phyloP scores from a whole-genome alignment of 1,140 invertebrate genomes.

The Tetraneura akinire region DNA sequence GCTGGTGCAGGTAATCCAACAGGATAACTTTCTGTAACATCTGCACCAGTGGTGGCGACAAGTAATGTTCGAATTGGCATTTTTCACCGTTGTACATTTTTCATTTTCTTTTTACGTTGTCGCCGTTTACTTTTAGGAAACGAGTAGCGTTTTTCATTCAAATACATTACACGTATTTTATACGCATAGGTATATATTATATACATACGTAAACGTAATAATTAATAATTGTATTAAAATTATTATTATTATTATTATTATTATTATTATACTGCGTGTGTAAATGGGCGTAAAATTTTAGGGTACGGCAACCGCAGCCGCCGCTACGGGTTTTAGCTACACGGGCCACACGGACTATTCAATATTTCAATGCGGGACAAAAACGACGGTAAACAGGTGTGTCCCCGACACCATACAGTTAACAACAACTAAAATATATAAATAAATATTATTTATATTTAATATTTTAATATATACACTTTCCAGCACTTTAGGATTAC shows the following conservation, averaged over 20 bases:
- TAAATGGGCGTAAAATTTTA: conserved; percentile 14
- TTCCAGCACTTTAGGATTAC: background rate
- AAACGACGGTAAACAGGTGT: conserved; percentile 24
- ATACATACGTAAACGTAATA: background rate
- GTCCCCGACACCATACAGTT: conserved; percentile 28
- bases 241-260: background rate
- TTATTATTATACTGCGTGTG: background rate
- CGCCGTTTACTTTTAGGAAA: background rate
- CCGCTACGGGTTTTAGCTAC: background rate
- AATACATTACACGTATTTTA: background rate
- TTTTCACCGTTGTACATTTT: background rate
- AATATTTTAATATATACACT: background rate
- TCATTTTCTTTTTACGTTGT: background rate
- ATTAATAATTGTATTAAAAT: background rate
- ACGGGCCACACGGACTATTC: background rate
- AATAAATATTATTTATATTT: background rate
- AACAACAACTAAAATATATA: background rate
- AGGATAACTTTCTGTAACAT: background rate
- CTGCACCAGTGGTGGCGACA: background rate
- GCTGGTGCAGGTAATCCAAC: background rate
- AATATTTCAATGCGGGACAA: conserved; percentile 7
- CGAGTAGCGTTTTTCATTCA: background rate
- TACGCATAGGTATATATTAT: background rate
- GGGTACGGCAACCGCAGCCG: background rate
- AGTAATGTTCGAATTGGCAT: background rate